Percentiles rank a stretch among this genome's conserved stretches.
Conservation (phyloP, 2,888 invertebrate species). For the Orthosia gothica region DNA sequence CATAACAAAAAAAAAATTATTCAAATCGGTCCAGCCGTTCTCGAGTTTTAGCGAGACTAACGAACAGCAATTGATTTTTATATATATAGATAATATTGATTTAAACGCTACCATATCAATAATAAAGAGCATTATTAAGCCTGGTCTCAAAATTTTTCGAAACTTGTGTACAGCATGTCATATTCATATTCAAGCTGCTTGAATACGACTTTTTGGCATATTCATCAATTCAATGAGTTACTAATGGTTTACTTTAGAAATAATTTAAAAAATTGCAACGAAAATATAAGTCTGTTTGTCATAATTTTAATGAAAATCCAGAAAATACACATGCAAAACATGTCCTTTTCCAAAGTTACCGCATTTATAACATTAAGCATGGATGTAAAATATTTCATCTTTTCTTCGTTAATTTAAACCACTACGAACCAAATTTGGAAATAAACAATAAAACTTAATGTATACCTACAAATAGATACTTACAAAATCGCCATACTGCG, state of each 20-base stretch:
- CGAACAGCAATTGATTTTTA: too few relatives aligned
- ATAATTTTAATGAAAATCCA: too few relatives aligned
- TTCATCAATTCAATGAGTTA: not conserved
- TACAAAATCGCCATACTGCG: constrained; percentile 48
- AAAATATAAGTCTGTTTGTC: not conserved
- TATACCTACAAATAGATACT: constrained; percentile 1
- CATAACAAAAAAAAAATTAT: too few relatives aligned
- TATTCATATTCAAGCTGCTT: not conserved
- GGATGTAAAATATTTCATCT: too few relatives aligned
- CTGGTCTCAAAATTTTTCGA: not conserved
- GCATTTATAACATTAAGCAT: too few relatives aligned
- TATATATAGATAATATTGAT: too few relatives aligned
- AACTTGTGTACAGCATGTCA: not conserved
- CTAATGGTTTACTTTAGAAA: not conserved
- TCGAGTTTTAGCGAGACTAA: too few relatives aligned
- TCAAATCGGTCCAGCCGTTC: too few relatives aligned
- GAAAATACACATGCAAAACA: too few relatives aligned
- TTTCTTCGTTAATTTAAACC: not conserved
- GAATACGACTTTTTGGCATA: not conserved
- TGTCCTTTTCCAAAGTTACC: too few relatives aligned
- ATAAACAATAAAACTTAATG: constrained; percentile 6
- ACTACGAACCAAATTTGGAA: not conserved
- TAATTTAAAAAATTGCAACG: not conserved
- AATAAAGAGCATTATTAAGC: too few relatives aligned
- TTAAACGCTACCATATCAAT: too few relatives aligned